Evolutionary conservation across 2,888 invertebrate species (phyloP), one percentile per base, ranked within the genome.

Genomic region (Hydraecia micacea): DNA sequence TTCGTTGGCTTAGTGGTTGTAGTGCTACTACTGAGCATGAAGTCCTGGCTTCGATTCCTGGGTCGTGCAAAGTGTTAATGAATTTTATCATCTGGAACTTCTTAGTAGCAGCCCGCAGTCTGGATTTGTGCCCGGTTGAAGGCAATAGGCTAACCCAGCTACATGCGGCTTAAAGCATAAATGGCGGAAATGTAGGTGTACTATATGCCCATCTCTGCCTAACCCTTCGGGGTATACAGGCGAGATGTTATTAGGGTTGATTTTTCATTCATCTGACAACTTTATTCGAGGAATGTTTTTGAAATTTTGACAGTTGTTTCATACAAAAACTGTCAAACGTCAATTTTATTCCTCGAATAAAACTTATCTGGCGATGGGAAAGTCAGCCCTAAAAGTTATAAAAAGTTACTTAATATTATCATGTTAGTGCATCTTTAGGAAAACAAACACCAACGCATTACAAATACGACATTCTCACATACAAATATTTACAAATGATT

Each of bases 401-500:
- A 11, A 58, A 28, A n/a, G 11, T 42, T 11, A 42, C 42, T 58
- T 58, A 28, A 28, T n/a, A 13, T 60, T 60, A 60, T n/a, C 39
- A 28, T 68, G 28, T 68, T n/a, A 7, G 11, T 67, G 0, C 25
- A 25, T 18, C 11, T 55, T n/a, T 36, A 52, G 0, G 15, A 55
- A 60, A 46, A n/a, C 0, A 4, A 36, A 73, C 49, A 28, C 3
- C 58, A 18, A 36, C 15, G 9, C 21, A 55, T n/a, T n/a, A n/a
- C 36, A 28, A 62, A 49, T 3, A 58, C n/a, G 25, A 18, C 28
- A 66, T 74, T 15, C 21, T 28, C 3, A 4, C 25, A 25, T 7
- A 39, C 36, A 55, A 75, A 81, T 79, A 67, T 58, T 84, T 46
- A 71, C 69, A 66, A 83, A 80, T 80, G 46, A 75, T 52, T 60